A percentile compares a stretch with the other conserved stretches of the same genome.
phyloP scores from a whole-genome alignment of 2,113 vertebrate genomes.

The Brienomyrus brachyistius region DNA sequence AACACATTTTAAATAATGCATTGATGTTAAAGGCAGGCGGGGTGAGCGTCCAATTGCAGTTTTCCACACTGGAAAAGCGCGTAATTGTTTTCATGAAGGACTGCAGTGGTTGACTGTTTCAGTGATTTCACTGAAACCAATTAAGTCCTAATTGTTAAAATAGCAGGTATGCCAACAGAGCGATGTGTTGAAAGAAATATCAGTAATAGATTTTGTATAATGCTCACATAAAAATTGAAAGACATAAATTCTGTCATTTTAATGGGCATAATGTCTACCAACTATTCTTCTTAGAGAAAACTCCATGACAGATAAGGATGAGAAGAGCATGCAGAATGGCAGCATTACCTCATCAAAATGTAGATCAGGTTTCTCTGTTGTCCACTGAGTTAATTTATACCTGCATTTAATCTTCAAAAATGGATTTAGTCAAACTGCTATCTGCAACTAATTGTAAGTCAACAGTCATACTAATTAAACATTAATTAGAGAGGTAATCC shows the following conservation, averaged over 20 bases:
- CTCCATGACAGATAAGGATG: neutral
- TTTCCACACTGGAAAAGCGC: neutral
- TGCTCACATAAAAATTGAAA: neutral
- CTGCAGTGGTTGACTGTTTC: neutral
- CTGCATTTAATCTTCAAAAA: slow-evolving; percentile 1
- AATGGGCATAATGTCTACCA: neutral
- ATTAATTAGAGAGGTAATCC: slow-evolving; percentile 1
- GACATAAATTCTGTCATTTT: neutral
- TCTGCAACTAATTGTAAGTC: neutral
- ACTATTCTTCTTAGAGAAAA: neutral
- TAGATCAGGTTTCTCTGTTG: neutral
- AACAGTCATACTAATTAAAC: neutral
- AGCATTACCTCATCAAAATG: neutral
- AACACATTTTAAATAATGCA: neutral
- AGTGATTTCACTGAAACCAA: neutral
- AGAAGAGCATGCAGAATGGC: no score
- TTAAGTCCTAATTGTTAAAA: neutral
- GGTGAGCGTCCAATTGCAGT: neutral
- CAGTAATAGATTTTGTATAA: neutral
- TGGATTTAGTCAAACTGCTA: neutral
- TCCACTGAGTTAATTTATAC: neutral
- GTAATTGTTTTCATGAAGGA: neutral
- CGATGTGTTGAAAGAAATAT: neutral
- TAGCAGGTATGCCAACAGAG: neutral
- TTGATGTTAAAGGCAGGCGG: neutral